Evolutionary conservation across 2,797 vertebrate genomes (phyloP), one percentile per base, ranked within the genome.

Genomic region (Enteromius argenteus): DNA sequence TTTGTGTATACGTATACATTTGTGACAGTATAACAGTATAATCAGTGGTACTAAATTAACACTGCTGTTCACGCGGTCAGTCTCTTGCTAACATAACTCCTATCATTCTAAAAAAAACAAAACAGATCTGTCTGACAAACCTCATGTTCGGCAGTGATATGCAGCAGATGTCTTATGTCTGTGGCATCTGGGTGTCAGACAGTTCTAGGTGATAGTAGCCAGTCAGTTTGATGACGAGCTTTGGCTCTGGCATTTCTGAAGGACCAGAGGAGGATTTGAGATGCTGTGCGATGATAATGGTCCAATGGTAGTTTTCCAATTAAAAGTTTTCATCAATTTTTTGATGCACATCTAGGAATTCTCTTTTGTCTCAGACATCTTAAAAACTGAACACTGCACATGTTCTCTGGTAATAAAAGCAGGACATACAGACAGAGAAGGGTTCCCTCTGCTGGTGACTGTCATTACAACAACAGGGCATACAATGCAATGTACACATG

Each of bases 381-480:
- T 42, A 42, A 56, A 46, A 79, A 53, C 44, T 53, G 51, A 66
- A 46, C 19, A 27, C 72, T 84, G 53, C 66, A 30, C 21, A 19
- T 42, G 32, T 64, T 51, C 4, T 51, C 58, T 19, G 27, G 60
- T 32, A 62, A 14, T 5, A 66, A 46, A 51, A 72, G 7, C 21
- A 83, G 27, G 19, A 9, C 14, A 9, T 21, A n/a, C 35, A 32
- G 1, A 4, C 56, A 37, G 80, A 46, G 51, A 35, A 49, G 27
- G 14, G 39, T 19, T 69, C 81, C 84, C 73, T 86, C 84, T 86
- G 46, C 66, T 81, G 81, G 81, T 60, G 10, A 51, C n/a, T 56
- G 0, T 4, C 21, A 46, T 67, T 60, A 77, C 49, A 67, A 35
- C 72, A 60, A 23, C 0, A 8, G 2, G 32, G 10, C 32, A 14